Conservation (phyloP, 2,113 vertebrate genomes). For the Prunella himalayana region DNA sequence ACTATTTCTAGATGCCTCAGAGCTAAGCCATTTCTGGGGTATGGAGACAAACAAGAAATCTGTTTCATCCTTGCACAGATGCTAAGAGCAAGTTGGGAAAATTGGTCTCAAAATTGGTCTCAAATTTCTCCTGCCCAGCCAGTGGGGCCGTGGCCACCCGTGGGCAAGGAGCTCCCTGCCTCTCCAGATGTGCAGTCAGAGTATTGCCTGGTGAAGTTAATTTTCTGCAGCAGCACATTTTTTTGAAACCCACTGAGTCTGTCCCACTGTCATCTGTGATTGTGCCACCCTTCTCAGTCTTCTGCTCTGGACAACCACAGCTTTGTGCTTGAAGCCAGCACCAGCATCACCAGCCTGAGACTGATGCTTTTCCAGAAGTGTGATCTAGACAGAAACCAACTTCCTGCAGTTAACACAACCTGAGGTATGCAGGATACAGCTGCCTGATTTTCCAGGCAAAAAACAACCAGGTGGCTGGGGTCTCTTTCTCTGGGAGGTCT, state of each 20-base stretch:
- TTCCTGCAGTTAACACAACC: background rate
- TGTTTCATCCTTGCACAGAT: background rate
- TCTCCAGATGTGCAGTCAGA: rapidly evolving
- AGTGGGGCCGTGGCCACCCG: rapidly evolving
- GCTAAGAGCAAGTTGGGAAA: background rate
- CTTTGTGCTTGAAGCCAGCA: background rate
- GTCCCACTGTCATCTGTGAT: background rate
- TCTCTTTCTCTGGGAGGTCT: background rate
- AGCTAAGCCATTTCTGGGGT: background rate
- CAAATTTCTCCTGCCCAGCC: background rate
- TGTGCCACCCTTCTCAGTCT: background rate
- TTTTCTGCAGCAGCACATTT: background rate
- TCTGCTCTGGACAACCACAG: background rate
- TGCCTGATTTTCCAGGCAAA: background rate
- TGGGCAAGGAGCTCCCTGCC: background rate
- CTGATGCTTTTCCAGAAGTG: background rate
- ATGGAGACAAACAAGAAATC: background rate
- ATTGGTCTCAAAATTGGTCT: background rate
- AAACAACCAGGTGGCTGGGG: rapidly evolving
- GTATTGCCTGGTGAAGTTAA: background rate
- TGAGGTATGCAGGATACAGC: background rate
- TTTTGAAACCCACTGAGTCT: rapidly evolving
- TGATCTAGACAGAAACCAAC: background rate
- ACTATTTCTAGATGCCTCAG: background rate
- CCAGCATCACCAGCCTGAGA: background rate